These are phyloP conservation scores for Carposina sasakii DNA, from an alignment of 1,140 invertebrate species.

Conservation along the genomic window DNA sequence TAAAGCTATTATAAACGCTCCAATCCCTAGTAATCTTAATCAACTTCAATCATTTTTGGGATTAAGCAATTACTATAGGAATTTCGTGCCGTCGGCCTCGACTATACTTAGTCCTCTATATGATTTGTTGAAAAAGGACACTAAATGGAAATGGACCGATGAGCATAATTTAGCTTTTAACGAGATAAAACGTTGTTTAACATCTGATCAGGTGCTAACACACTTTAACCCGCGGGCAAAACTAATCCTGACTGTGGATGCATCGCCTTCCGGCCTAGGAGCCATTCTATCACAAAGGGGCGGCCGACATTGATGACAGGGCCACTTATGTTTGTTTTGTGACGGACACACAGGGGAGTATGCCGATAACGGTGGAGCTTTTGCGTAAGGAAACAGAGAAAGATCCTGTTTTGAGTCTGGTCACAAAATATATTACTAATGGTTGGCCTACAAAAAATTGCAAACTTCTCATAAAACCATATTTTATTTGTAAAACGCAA, in stretches of 20 bases:
- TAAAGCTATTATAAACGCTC: slow-evolving; percentile 8
- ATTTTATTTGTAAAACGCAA: not conserved
- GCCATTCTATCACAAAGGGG: slow-evolving; percentile 56
- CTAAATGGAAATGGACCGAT: not conserved
- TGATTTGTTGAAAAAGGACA: not conserved
- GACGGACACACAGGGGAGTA: too few relatives aligned
- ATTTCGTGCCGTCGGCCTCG: slow-evolving; percentile 10
- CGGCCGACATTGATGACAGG: too few relatives aligned
- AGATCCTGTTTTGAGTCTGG: too few relatives aligned
- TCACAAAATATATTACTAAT: not conserved
- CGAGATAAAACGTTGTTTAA: slow-evolving; percentile 1
- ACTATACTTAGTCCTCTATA: slow-evolving; percentile 13
- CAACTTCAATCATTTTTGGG: slow-evolving; percentile 15
- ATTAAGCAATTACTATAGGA: slow-evolving; percentile 14
- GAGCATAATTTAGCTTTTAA: slow-evolving; percentile 3
- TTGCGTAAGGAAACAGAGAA: too few relatives aligned
- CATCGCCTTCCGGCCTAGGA: slow-evolving; percentile 10
- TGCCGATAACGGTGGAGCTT: too few relatives aligned
- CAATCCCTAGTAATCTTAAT: slow-evolving; percentile 7
- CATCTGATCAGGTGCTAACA: not conserved
- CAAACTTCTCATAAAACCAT: not conserved
- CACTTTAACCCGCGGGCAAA: slow-evolving; percentile 6
- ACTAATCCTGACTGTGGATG: slow-evolving; percentile 9
- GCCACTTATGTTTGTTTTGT: too few relatives aligned
- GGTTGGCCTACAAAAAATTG: not conserved